A percentile compares a stretch with the other conserved stretches of the same genome.
These are phyloP conservation scores for Acipenser transmontanus DNA, from an alignment of 2,797 vertebrate genomes.

Conservation along the genomic window DNA sequence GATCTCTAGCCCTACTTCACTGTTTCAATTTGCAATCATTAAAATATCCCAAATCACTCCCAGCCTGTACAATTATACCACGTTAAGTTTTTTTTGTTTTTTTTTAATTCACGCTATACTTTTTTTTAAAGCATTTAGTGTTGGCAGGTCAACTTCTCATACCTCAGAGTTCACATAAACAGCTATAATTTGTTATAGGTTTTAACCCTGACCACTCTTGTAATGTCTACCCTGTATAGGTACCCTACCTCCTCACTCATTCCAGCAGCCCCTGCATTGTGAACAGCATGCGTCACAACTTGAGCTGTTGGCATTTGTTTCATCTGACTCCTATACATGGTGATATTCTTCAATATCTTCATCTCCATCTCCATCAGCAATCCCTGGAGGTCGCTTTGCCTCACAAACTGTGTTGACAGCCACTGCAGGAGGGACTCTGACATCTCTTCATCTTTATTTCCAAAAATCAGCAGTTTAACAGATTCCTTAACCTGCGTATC, in stretches of 20 bases:
- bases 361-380: constrained; percentile 66
- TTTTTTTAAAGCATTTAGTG: too few relatives aligned
- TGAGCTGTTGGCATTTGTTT: constrained; percentile 48
- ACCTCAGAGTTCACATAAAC: too few relatives aligned
- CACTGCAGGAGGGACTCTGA: constrained; percentile 68
- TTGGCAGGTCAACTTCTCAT: too few relatives aligned
- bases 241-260: constrained; percentile 75
- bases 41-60: too few relatives aligned
- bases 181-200: too few relatives aligned
- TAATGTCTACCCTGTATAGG: too few relatives aligned
- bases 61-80: too few relatives aligned
- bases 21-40: too few relatives aligned
- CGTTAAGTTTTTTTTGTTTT: too few relatives aligned
- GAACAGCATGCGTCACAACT: constrained; percentile 55
- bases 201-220: too few relatives aligned
- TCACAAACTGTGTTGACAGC: constrained; percentile 72
- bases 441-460: constrained; percentile 36
- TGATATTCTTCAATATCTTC: constrained; percentile 72
- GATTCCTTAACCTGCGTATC: constrained; percentile 52
- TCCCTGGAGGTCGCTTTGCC: constrained; percentile 62
- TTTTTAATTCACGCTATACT: too few relatives aligned
- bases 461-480: constrained; percentile 47
- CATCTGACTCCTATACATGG: constrained; percentile 58
- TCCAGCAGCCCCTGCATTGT: constrained; percentile 58
- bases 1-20: too few relatives aligned